Evolutionary conservation across 2,797 vertebrate genomes (phyloP).

Genomic region (Galago senegalensis): DNA sequence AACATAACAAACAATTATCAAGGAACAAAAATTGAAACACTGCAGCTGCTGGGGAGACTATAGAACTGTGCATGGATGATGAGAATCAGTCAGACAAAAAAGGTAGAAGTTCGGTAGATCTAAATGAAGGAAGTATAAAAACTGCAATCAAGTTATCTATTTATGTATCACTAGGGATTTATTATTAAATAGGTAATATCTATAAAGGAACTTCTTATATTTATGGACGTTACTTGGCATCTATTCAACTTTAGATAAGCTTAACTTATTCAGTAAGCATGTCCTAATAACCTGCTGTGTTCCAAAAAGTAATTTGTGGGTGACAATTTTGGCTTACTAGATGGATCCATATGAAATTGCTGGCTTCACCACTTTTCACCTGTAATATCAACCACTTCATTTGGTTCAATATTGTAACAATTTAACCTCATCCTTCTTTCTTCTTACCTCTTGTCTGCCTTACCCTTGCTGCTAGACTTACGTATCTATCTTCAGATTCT

Average conservation of each 20-base stretch:
- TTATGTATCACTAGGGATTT: neutral
- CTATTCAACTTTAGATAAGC: neutral
- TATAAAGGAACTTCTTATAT: neutral
- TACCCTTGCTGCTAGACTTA: neutral
- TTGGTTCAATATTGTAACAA: neutral
- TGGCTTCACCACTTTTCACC: neutral
- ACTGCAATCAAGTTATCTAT: neutral
- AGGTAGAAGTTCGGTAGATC: neutral
- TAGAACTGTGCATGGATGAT: neutral
- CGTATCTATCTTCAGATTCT: neutral
- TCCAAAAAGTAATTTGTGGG: neutral
- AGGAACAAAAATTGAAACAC: neutral
- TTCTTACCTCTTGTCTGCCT: neutral
- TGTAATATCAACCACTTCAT: neutral
- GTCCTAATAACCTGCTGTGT: neutral
- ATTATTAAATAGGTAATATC: neutral
- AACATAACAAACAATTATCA: neutral
- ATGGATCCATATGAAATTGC: neutral
- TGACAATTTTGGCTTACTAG: constrained; percentile 4
- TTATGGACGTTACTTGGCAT: neutral
- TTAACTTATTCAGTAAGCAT: neutral
- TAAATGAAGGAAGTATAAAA: neutral
- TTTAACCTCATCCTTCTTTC: neutral
- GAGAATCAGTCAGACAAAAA: neutral
- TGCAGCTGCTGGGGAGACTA: neutral